These are phyloP conservation scores for Morbakka virulenta DNA, from an alignment of 30 jellyfish, hydroid and myxozoan species.

Conservation along the genomic window DNA sequence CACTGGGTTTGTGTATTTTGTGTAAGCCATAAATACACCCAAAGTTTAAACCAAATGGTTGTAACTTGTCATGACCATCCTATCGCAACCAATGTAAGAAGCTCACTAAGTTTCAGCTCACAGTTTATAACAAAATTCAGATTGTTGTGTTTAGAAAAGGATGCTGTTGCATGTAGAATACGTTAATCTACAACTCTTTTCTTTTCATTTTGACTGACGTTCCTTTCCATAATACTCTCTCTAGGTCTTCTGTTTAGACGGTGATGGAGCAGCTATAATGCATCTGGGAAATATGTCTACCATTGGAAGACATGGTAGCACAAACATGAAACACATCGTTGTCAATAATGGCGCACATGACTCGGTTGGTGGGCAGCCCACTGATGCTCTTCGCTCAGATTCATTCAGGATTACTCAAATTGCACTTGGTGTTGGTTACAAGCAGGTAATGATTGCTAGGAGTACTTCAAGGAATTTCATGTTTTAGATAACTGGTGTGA, in stretches of 20 bases:
- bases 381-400: conserved; percentile 77
- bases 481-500: not conserved
- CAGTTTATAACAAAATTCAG: too few relatives aligned
- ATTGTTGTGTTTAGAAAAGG: too few relatives aligned
- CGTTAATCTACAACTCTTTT: not conserved
- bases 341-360: conserved; percentile 98
- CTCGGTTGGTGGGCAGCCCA: conserved; percentile 99
- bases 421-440: conserved; percentile 96
- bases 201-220: not conserved
- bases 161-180: too few relatives aligned
- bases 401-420: conserved; percentile 81
- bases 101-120: too few relatives aligned
- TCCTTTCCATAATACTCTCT: not conserved
- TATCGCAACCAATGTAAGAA: too few relatives aligned
- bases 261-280: conserved; percentile 99
- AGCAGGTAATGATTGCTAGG: conserved; percentile 56
- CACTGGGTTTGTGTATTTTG: too few relatives aligned
- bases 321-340: conserved; percentile 80
- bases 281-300: conserved; percentile 96
- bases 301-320: conserved; percentile 62
- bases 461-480: not conserved
- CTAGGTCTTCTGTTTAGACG: conserved; percentile 97
- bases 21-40: too few relatives aligned
- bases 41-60: too few relatives aligned
- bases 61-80: too few relatives aligned